Evolutionary conservation across 2,113 vertebrate genomes (phyloP).

Genomic region (Onychostoma macrolepis): DNA sequence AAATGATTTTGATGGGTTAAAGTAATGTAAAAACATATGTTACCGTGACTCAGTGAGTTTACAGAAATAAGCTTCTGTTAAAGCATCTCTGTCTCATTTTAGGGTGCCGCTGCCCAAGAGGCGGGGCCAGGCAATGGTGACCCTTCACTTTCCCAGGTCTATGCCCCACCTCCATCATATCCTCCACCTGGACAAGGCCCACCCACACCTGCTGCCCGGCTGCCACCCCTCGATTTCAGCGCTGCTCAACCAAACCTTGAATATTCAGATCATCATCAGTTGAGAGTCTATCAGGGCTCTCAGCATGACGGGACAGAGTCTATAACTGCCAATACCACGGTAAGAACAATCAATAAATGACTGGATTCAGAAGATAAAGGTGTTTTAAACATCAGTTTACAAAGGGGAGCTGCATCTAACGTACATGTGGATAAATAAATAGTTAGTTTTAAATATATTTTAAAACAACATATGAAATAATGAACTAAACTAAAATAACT

Average conservation of each 20-base stretch:
- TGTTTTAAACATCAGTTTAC: not conserved
- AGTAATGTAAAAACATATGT: not conserved
- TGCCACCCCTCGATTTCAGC: conserved; percentile 75
- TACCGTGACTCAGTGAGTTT: not conserved
- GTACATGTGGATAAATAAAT: not conserved
- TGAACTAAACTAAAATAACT: not conserved
- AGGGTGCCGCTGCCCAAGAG: conserved; percentile 78
- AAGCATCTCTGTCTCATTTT: conserved; percentile 38
- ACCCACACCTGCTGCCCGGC: conserved; percentile 67
- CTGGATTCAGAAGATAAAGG: conserved; percentile 2
- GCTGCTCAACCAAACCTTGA: conserved; percentile 70
- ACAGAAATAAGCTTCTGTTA: not conserved
- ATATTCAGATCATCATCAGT: conserved; percentile 76
- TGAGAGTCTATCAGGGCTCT: conserved; percentile 77
- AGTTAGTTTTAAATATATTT: not conserved
- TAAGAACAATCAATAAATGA: conserved; percentile 48
- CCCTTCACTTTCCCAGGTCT: conserved; percentile 77
- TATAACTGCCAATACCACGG: conserved; percentile 68
- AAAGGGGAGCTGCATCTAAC: not conserved
- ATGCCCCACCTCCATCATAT: conserved; percentile 76
- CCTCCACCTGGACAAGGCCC: conserved; percentile 75
- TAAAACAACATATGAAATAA: too few species aligned
- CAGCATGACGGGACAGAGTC: conserved; percentile 73
- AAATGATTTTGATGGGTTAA: not conserved
- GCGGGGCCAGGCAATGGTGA: conserved; percentile 71